phyloP scores from a whole-genome alignment of 2,888 invertebrate genomes.

The Pecten maximus region DNA sequence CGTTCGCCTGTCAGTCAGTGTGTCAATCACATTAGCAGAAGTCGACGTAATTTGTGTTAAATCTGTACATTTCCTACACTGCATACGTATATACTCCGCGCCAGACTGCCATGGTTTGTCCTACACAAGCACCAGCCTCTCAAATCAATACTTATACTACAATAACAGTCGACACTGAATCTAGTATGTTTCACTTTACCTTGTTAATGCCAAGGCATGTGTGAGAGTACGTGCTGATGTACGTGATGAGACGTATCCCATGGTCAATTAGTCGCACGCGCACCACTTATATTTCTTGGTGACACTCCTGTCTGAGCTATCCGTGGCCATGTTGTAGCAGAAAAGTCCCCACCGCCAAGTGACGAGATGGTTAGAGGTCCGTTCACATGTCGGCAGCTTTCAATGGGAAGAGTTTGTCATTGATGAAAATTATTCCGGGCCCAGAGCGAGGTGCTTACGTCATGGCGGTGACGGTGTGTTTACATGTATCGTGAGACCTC shows the following conservation, averaged over 20 bases:
- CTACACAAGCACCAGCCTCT: neutral
- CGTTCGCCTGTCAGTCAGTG: neutral
- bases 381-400: slow-evolving; percentile 37
- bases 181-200: slow-evolving; percentile 23
- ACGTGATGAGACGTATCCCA: slow-evolving; percentile 19
- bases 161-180: neutral
- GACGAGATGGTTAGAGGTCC: neutral
- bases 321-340: neutral
- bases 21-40: slow-evolving; percentile 35
- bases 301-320: neutral
- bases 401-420: slow-evolving; percentile 54
- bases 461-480: slow-evolving; percentile 38
- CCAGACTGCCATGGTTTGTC: neutral
- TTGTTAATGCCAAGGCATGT: slow-evolving; percentile 24
- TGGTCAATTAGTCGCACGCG: slow-evolving; percentile 14
- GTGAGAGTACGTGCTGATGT: slow-evolving; percentile 30
- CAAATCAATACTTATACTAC: slow-evolving; percentile 20
- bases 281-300: neutral
- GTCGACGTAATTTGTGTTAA: slow-evolving; percentile 14
- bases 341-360: neutral
- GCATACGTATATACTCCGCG: slow-evolving; percentile 12
- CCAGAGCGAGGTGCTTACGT: slow-evolving; percentile 55
- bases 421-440: slow-evolving; percentile 58
- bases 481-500: slow-evolving; percentile 18
- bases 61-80: slow-evolving; percentile 28